These are phyloP conservation scores for Forbesichthys agassizii DNA, from an alignment of 2,113 vertebrate genomes.

Conservation along the genomic window DNA sequence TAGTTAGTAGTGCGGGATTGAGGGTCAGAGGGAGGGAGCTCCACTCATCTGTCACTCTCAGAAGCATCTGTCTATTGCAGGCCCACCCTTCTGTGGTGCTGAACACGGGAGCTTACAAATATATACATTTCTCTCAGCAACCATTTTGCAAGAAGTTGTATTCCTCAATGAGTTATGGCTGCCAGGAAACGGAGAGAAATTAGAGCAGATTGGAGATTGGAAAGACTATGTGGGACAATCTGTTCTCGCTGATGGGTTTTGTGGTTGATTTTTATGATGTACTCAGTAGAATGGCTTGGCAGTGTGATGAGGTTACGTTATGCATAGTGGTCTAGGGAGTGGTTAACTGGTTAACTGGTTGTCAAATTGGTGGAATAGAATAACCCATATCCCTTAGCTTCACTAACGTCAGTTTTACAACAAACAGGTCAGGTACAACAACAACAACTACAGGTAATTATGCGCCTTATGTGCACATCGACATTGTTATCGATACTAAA, in stretches of 20 bases:
- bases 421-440: constrained; percentile 33
- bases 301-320: constrained; percentile 40
- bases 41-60: constrained; percentile 63
- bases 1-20: constrained; percentile 37
- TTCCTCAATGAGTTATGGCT: constrained; percentile 44
- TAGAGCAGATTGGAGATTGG: constrained; percentile 58
- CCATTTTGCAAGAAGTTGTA: constrained; percentile 48
- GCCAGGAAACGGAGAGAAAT: constrained; percentile 52
- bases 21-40: constrained; percentile 35
- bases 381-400: too few species aligned
- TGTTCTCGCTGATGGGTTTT: constrained; percentile 27
- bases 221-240: constrained; percentile 36
- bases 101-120: constrained; percentile 72
- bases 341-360: constrained; percentile 53
- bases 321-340: constrained; percentile 21
- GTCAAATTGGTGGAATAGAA: neutral
- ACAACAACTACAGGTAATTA: constrained; percentile 30
- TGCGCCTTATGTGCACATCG: constrained; percentile 20
- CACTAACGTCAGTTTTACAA: constrained; percentile 44
- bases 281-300: constrained; percentile 12
- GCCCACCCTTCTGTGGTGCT: constrained; percentile 56
- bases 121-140: constrained; percentile 70
- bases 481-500: constrained; percentile 5
- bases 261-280: neutral
- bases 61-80: constrained; percentile 75